A percentile compares a stretch with the other conserved stretches of the same genome.
These are phyloP conservation scores for Corapipo altera DNA, from an alignment of 2,113 vertebrate species.

Conservation along the genomic window DNA sequence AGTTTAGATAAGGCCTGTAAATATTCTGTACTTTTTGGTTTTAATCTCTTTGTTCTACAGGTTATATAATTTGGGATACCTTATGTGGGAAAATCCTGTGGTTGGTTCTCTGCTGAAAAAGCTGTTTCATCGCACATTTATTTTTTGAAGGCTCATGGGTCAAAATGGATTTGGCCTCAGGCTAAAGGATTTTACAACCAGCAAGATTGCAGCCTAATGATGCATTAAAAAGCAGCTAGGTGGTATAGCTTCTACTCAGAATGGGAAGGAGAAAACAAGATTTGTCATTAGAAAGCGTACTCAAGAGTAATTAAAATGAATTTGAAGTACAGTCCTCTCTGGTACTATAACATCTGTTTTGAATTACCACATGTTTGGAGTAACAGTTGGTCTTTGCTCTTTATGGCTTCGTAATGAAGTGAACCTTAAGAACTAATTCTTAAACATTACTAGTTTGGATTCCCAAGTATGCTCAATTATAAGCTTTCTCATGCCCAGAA, in stretches of 20 bases:
- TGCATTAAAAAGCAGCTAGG: not conserved
- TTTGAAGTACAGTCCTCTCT: conserved; percentile 4
- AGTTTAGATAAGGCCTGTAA: not conserved
- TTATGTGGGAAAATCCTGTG: not conserved
- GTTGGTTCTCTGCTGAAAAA: not conserved
- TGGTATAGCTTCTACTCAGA: not conserved
- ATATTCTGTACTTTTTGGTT: not conserved
- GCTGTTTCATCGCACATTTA: not conserved
- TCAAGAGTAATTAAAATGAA: conserved; percentile 28
- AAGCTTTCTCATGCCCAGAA: not conserved
- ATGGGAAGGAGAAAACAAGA: not conserved
- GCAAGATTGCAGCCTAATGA: not conserved
- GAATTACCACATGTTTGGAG: not conserved
- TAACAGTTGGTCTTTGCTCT: conserved; percentile 32
- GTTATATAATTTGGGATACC: not conserved
- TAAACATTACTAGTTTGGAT: conserved; percentile 1
- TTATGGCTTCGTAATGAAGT: conserved; percentile 5
- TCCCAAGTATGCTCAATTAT: not conserved
- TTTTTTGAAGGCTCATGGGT: not conserved
- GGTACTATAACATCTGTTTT: conserved; percentile 7
- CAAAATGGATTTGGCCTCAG: not conserved
- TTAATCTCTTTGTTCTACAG: not conserved
- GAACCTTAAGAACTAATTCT: conserved; percentile 32
- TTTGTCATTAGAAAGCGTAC: conserved; percentile 14
- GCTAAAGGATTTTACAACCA: not conserved